Evolutionary conservation across 1,140 invertebrate species (phyloP).

Genomic region (Zaprionus davidi): DNA sequence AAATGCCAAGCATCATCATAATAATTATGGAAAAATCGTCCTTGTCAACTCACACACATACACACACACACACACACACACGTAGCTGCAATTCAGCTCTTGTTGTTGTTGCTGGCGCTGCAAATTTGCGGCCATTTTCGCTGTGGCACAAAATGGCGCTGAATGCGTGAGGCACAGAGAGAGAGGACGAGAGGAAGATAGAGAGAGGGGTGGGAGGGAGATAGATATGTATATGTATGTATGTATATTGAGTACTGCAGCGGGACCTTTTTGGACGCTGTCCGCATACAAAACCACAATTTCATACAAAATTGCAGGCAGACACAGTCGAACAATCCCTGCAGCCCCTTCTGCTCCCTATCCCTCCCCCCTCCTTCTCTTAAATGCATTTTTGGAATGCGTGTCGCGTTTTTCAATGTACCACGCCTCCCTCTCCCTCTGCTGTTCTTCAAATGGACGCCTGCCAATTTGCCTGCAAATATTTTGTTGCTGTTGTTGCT

Average conservation of each 20-base stretch:
- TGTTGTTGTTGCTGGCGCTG: conserved; percentile 19
- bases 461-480: conserved; percentile 69
- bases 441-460: conserved; percentile 7
- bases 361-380: conserved; percentile 14
- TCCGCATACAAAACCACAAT: conserved; percentile 67
- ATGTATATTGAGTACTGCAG: not conserved
- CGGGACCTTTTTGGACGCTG: not conserved
- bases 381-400: conserved; percentile 77
- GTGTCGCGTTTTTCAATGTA: conserved; percentile 63
- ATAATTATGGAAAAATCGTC: conserved; percentile 81
- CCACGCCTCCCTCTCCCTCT: not conserved
- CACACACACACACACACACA: conserved; percentile 15
- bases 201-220: not conserved
- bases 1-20: conserved; percentile 81
- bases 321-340: not conserved
- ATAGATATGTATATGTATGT: not conserved
- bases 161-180: not conserved
- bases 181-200: not conserved
- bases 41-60: conserved; percentile 58
- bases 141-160: conserved; percentile 61
- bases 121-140: conserved; percentile 58
- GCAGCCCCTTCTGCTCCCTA: not conserved
- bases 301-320: conserved; percentile 66
- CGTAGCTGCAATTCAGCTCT: conserved; percentile 12
- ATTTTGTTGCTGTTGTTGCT: conserved; percentile 19